Conservation (phyloP, 2,888 invertebrate species). For the Schizaphis graminum region DNA sequence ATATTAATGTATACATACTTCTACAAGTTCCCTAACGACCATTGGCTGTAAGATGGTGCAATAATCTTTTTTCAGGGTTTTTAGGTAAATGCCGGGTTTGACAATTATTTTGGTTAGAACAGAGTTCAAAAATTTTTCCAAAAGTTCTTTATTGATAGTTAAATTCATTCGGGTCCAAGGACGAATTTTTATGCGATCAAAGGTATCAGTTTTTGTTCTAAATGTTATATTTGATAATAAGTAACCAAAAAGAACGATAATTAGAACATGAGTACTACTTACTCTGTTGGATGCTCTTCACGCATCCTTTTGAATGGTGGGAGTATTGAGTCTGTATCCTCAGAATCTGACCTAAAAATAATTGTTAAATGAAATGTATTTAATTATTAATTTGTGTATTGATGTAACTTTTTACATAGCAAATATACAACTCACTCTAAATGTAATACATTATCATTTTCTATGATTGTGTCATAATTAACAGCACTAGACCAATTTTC, state of each 20-base stretch:
- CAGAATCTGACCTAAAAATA: conserved; percentile 32
- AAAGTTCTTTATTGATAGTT: conserved; percentile 77
- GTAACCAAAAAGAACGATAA: not conserved
- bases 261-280: conserved; percentile 15
- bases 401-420: not conserved
- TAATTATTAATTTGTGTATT: not conserved
- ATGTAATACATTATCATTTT: not conserved
- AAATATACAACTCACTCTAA: conserved; percentile 32
- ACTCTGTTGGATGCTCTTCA: not conserved
- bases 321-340: not conserved
- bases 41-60: conserved; percentile 78
- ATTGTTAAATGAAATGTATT: not conserved
- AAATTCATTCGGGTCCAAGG: conserved; percentile 86
- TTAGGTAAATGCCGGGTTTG: conserved; percentile 75
- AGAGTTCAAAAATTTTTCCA: conserved; percentile 80
- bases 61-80: conserved; percentile 76
- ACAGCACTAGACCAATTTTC: not conserved
- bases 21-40: conserved; percentile 76
- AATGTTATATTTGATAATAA: not conserved
- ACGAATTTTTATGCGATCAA: conserved; percentile 72
- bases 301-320: conserved; percentile 46
- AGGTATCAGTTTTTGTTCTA: not conserved
- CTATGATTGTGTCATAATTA: not conserved
- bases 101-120: conserved; percentile 78
- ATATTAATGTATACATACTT: conserved; percentile 72